A percentile compares a stretch with the other conserved stretches of the same genome.
Conservation (phyloP, 2,113 vertebrate genomes). For the Microcebus ravelobensis region DNA sequence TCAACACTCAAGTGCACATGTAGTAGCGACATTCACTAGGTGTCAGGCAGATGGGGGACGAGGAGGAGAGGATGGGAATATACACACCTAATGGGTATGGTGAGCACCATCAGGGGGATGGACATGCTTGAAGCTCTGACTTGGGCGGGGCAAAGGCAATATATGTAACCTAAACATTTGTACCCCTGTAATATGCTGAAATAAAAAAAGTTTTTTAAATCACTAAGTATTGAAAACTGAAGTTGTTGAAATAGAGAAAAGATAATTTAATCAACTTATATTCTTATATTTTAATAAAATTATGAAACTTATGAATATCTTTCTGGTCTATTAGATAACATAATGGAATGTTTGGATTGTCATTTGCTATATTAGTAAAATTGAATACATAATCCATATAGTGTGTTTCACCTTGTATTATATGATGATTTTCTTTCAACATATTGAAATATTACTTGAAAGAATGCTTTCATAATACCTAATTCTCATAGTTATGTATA, state of each 20-base stretch:
- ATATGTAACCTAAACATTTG: too few relatives aligned
- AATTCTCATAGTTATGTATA: conserved; percentile 35
- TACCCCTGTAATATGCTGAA: too few relatives aligned
- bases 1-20: too few relatives aligned
- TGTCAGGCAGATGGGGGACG: too few relatives aligned
- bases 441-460: conserved; percentile 23
- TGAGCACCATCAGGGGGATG: too few relatives aligned
- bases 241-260: conserved; percentile 24
- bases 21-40: too few relatives aligned
- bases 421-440: conserved; percentile 18
- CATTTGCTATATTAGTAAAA: conserved; percentile 30
- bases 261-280: conserved; percentile 3
- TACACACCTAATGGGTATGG: too few relatives aligned
- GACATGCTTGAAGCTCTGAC: too few relatives aligned
- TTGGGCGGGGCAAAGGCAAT: too few relatives aligned
- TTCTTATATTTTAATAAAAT: conserved; percentile 28
- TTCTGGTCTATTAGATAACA: background rate
- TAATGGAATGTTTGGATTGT: conserved; percentile 22
- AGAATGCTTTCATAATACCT: conserved; percentile 37
- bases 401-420: background rate
- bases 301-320: conserved; percentile 14
- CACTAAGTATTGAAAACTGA: background rate
- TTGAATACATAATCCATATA: background rate
- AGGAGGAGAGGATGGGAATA: too few relatives aligned
- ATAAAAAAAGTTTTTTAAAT: too few relatives aligned